Evolutionary conservation across 2,888 invertebrate genomes (phyloP).

Genomic region (Camptogramma bilineatum): DNA sequence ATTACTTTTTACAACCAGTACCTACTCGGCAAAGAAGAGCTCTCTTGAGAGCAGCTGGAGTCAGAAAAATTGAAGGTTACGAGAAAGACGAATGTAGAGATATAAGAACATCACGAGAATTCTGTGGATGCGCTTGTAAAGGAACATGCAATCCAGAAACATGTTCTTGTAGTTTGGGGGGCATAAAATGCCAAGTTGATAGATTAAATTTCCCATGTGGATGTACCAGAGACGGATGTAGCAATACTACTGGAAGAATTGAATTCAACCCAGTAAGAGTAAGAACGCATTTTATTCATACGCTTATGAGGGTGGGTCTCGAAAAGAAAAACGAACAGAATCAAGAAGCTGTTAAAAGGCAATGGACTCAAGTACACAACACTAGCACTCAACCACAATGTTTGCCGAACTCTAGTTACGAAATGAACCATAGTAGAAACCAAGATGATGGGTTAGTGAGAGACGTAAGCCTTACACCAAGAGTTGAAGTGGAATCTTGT

Average conservation of each 20-base stretch:
- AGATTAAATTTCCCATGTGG: slow-evolving; percentile 98
- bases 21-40: slow-evolving; percentile 95
- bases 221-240: slow-evolving; percentile 97
- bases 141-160: slow-evolving; percentile 97
- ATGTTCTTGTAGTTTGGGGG: slow-evolving; percentile 97
- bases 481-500: slow-evolving; percentile 87
- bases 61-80: slow-evolving; percentile 95
- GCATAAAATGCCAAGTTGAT: slow-evolving; percentile 99
- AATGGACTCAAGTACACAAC: slow-evolving; percentile 77
- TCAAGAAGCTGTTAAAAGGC: slow-evolving; percentile 75
- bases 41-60: slow-evolving; percentile 95
- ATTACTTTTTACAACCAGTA: slow-evolving; percentile 96
- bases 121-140: slow-evolving; percentile 97
- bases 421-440: slow-evolving; percentile 69
- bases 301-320: slow-evolving; percentile 95
- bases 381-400: slow-evolving; percentile 62
- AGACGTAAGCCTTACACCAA: slow-evolving; percentile 82
- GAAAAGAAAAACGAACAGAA: slow-evolving; percentile 92
- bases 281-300: slow-evolving; percentile 98
- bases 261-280: slow-evolving; percentile 98
- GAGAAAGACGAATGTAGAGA: slow-evolving; percentile 98
- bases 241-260: slow-evolving; percentile 95
- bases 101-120: slow-evolving; percentile 95
- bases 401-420: slow-evolving; percentile 66
- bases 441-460: slow-evolving; percentile 78